phyloP scores from a whole-genome alignment of 2,888 invertebrate species.

The Thecocarcelia acutangulata region DNA sequence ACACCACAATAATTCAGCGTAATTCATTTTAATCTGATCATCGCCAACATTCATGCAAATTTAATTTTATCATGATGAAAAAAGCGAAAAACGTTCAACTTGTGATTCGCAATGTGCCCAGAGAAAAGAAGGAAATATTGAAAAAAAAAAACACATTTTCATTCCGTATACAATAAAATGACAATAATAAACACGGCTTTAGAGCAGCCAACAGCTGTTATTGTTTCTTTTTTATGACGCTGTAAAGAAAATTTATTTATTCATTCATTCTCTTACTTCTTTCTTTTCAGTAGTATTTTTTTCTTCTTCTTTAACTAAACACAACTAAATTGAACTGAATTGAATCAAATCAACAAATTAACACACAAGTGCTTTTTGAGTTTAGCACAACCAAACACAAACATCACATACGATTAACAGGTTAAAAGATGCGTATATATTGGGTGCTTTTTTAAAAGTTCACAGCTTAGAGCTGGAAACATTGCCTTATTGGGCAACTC shows the following conservation, averaged over 20 bases:
- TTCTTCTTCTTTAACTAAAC: slow-evolving; percentile 4
- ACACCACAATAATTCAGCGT: slow-evolving; percentile 1
- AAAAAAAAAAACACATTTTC: neutral
- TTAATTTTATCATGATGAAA: neutral
- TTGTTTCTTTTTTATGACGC: neutral
- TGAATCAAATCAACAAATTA: slow-evolving; percentile 53
- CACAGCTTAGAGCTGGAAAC: too few relatives aligned
- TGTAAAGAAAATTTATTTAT: neutral
- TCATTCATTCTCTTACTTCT: slow-evolving; percentile 2
- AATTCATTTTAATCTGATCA: slow-evolving; percentile 45
- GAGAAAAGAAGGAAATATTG: neutral
- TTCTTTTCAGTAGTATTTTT: neutral
- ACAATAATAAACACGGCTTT: slow-evolving; percentile 4
- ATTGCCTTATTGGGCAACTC: too few relatives aligned
- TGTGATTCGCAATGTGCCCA: neutral
- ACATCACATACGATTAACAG: neutral
- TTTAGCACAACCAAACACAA: neutral
- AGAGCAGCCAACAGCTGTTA: neutral
- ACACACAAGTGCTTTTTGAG: neutral
- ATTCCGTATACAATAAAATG: neutral
- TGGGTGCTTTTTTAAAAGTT: too few relatives aligned
- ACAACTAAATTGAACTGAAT: slow-evolving; percentile 47
- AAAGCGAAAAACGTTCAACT: neutral
- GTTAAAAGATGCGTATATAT: too few relatives aligned
- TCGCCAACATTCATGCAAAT: neutral